Percentiles rank a stretch among this genome's conserved stretches.
Evolutionary conservation across 2,797 vertebrate species (phyloP).

Genomic region (Thalassophryne amazonica): DNA sequence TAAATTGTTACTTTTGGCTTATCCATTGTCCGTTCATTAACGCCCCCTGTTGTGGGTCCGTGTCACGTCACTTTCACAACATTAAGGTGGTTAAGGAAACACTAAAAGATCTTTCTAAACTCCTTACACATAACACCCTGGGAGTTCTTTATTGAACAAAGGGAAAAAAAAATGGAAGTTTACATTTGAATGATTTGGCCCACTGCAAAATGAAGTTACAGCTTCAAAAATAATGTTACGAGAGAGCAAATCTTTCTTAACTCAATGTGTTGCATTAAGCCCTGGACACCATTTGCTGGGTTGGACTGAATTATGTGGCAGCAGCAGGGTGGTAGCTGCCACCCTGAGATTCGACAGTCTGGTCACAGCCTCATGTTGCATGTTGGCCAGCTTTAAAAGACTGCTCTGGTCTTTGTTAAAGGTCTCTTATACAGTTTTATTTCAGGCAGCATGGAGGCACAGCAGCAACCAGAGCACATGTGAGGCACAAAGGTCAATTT

Average conservation of each 20-base stretch:
- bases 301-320: conserved; percentile 47
- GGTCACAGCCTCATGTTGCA: conserved; percentile 34
- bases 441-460: conserved; percentile 5
- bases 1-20: too few relatives aligned
- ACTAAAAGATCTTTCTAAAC: too few relatives aligned
- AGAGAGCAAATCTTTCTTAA: conserved; percentile 73
- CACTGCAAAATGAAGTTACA: conserved; percentile 38
- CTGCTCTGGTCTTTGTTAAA: conserved; percentile 37
- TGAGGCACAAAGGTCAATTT: conserved; percentile 41
- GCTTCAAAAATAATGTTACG: conserved; percentile 54
- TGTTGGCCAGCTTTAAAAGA: conserved; percentile 58
- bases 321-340: conserved; percentile 67
- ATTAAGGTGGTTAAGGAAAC: too few relatives aligned
- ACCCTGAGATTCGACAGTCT: conserved; percentile 57
- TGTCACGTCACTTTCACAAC: too few relatives aligned
- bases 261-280: conserved; percentile 75
- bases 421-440: conserved; percentile 49
- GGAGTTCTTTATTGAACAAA: too few relatives aligned
- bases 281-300: conserved; percentile 76
- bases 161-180: too few relatives aligned
- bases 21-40: too few relatives aligned
- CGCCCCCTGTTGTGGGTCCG: too few relatives aligned
- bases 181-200: conserved; percentile 25
- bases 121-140: too few relatives aligned
- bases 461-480: conserved; percentile 18